A percentile compares a stretch with the other conserved stretches of the same genome.
phyloP scores from a whole-genome alignment of 2,797 vertebrate species.

The Hephaestus fuliginosus region DNA sequence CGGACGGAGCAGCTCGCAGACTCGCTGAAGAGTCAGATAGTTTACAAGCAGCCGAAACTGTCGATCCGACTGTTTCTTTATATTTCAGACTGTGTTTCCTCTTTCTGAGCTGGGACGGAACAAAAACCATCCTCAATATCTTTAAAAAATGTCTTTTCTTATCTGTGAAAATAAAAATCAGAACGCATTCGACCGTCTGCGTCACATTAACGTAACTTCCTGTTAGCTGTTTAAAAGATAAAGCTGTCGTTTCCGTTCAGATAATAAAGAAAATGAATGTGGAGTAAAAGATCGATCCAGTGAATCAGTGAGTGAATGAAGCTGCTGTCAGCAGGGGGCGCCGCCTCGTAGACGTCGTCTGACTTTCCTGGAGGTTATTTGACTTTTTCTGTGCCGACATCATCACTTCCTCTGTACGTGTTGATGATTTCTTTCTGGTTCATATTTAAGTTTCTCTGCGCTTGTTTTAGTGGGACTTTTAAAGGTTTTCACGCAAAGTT shows the following conservation, averaged over 20 bases:
- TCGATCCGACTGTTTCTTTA: not conserved
- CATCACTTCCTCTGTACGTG: not conserved
- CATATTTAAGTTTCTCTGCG: not conserved
- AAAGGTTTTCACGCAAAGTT: slow-evolving; percentile 1
- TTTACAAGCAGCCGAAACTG: not conserved
- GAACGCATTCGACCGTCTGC: not conserved
- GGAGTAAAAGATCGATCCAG: not conserved
- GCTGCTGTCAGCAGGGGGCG: not conserved
- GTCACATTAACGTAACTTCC: too few species aligned
- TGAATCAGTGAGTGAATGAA: not conserved
- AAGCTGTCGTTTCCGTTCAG: not conserved
- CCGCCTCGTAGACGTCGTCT: not conserved
- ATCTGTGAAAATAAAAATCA: not conserved
- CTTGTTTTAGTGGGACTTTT: not conserved
- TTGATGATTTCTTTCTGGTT: not conserved
- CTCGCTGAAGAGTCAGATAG: too few species aligned
- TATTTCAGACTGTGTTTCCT: not conserved
- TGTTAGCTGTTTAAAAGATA: not conserved
- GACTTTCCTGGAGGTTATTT: not conserved
- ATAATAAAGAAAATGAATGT: not conserved
- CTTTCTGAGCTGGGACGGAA: too few species aligned
- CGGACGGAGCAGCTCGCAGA: not conserved
- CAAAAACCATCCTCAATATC: not conserved
- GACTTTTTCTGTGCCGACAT: not conserved
- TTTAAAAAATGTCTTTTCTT: not conserved